phyloP scores from a whole-genome alignment of 2,113 vertebrate species.

The Elgaria multicarinata region DNA sequence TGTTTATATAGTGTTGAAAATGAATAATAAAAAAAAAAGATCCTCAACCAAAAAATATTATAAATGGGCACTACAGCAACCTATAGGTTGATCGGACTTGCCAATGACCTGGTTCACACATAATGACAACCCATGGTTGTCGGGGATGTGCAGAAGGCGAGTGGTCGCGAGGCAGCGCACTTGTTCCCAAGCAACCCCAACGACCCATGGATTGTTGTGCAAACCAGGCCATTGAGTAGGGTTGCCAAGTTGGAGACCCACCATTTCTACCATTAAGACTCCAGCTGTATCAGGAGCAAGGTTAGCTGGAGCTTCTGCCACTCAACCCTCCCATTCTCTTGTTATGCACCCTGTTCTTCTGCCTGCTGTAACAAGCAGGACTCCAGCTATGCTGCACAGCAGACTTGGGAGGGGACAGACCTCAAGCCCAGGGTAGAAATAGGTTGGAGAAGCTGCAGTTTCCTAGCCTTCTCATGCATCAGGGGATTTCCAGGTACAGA shows the following conservation, averaged over 20 bases:
- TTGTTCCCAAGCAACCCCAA: background rate
- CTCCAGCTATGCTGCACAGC: background rate
- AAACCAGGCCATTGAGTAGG: background rate
- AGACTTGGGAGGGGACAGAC: too few relatives aligned
- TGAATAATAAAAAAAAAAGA: too few relatives aligned
- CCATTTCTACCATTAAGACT: background rate
- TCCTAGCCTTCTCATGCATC: too few relatives aligned
- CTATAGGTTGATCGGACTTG: background rate
- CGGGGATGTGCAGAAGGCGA: too few relatives aligned
- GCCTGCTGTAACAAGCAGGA: background rate
- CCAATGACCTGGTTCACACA: background rate
- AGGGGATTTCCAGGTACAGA: background rate
- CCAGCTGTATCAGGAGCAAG: background rate
- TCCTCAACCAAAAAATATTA: constrained; percentile 30
- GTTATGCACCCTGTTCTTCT: background rate
- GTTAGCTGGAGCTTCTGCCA: background rate
- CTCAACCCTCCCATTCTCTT: background rate
- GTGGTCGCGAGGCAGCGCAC: too few relatives aligned
- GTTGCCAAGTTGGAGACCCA: background rate
- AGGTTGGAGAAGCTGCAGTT: background rate
- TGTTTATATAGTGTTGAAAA: too few relatives aligned
- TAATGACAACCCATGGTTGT: too few relatives aligned
- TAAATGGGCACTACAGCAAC: background rate
- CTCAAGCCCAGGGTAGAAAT: background rate
- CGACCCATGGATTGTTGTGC: background rate